Conservation (phyloP, 2,888 invertebrate species). For the Tuberolachnus salignus region DNA sequence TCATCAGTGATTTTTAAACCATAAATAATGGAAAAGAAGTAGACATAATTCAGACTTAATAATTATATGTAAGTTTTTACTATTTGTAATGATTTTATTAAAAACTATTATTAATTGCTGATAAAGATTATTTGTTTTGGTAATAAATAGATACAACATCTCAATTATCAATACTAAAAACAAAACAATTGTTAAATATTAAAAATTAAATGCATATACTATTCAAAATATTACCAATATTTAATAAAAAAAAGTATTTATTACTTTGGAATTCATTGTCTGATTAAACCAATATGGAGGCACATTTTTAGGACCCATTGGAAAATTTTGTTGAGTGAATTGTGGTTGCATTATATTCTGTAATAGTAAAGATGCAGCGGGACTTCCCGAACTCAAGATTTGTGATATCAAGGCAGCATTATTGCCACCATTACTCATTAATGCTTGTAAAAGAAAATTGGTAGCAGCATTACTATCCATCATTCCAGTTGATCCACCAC, state of each 20-base stretch:
- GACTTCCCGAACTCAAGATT: conserved; percentile 43
- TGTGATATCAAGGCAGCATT: conserved; percentile 54
- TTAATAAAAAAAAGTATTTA: neutral
- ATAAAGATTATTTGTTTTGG: no score
- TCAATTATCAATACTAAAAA: no score
- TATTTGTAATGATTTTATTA: no score
- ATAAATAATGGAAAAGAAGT: no score
- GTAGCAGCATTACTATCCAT: conserved; percentile 53
- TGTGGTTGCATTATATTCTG: conserved; percentile 51
- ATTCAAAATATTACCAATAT: neutral
- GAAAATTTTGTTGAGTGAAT: conserved; percentile 44
- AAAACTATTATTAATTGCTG: no score
- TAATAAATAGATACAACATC: no score
- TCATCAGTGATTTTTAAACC: no score
- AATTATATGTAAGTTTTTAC: no score
- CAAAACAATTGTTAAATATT: no score
- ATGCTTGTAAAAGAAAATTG: conserved; percentile 51
- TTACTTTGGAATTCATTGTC: conserved; percentile 59
- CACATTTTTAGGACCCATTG: conserved; percentile 51
- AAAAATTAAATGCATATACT: neutral
- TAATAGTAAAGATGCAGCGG: conserved; percentile 42
- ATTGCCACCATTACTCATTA: conserved; percentile 54
- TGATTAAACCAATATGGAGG: conserved; percentile 51
- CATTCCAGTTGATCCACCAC: conserved; percentile 40
- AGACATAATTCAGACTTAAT: no score